These are phyloP conservation scores for Elmis aenea DNA, from an alignment of 2,888 invertebrate genomes.

Conservation along the genomic window DNA sequence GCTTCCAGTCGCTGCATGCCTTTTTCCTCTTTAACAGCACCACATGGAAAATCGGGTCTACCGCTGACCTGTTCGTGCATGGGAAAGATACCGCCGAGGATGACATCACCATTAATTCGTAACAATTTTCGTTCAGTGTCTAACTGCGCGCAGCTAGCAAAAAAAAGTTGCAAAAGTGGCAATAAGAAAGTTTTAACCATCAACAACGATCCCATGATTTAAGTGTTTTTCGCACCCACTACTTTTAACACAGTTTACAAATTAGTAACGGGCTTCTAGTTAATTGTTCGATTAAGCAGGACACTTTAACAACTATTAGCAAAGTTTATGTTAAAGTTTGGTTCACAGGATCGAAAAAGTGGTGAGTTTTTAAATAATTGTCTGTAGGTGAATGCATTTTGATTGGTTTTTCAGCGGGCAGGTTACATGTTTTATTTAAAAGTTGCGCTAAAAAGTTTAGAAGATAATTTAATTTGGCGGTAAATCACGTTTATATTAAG, in stretches of 20 bases:
- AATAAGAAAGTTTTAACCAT: conserved; percentile 4
- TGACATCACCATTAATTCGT: conserved; percentile 55
- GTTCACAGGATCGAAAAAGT: no score
- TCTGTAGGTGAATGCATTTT: conserved; percentile 4
- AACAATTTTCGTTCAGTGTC: conserved; percentile 36
- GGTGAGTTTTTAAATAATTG: no score
- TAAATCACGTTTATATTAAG: conserved; percentile 17
- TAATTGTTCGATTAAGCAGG: conserved; percentile 20
- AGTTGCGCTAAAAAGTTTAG: conserved; percentile 8
- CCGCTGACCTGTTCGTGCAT: conserved; percentile 57
- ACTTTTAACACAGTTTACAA: conserved; percentile 17
- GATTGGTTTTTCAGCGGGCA: no score
- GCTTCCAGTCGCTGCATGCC: conserved; percentile 67
- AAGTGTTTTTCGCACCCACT: conserved; percentile 13
- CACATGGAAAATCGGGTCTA: conserved; percentile 46
- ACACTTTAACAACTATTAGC: conserved; percentile 12
- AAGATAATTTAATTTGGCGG: conserved; percentile 22
- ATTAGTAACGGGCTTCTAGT: conserved; percentile 21
- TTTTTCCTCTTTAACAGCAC: conserved; percentile 60
- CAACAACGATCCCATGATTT: conserved; percentile 8
- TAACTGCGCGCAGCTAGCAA: conserved; percentile 19
- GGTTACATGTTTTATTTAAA: conserved; percentile 6
- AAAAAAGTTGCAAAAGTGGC: conserved; percentile 17
- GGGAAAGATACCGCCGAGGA: conserved; percentile 65
- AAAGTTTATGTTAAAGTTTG: conserved; percentile 14